These are phyloP conservation scores for Drosophila crucigera DNA, from an alignment of 2,888 invertebrate genomes.

Conservation along the genomic window DNA sequence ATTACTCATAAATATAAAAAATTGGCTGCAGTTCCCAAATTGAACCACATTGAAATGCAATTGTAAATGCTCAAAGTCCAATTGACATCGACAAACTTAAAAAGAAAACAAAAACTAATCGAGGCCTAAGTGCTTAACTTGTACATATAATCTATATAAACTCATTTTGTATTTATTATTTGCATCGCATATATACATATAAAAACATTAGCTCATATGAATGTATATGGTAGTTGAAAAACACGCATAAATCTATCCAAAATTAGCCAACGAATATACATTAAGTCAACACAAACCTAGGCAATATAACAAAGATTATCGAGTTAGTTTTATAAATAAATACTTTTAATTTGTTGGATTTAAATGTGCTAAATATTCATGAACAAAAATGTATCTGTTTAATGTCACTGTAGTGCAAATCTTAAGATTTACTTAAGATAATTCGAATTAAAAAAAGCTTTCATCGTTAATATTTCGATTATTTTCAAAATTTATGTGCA, in stretches of 20 bases:
- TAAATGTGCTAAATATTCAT: conserved; percentile 2
- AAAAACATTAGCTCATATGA: conserved; percentile 30
- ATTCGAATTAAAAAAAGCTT: neutral
- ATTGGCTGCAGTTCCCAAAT: conserved; percentile 12
- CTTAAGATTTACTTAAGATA: neutral
- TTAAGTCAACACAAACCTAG: conserved; percentile 51
- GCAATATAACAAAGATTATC: conserved; percentile 47
- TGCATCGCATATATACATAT: conserved; percentile 33
- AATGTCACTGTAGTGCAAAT: neutral
- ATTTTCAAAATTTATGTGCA: neutral
- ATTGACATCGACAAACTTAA: conserved; percentile 41
- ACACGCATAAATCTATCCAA: conserved; percentile 80
- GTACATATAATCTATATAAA: conserved; percentile 36
- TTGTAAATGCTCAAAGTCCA: conserved; percentile 74
- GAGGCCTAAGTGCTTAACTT: conserved; percentile 47
- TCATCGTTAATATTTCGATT: neutral
- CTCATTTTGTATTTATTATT: conserved; percentile 70
- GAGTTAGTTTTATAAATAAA: conserved; percentile 1
- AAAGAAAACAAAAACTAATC: conserved; percentile 18
- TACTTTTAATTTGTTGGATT: neutral
- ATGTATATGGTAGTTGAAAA: conserved; percentile 71
- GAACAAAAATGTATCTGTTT: neutral
- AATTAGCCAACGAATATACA: conserved; percentile 75
- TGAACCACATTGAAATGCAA: conserved; percentile 48
- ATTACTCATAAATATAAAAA: neutral